phyloP scores from a whole-genome alignment of 2,888 invertebrate species.

The Bellardia bayeri region DNA sequence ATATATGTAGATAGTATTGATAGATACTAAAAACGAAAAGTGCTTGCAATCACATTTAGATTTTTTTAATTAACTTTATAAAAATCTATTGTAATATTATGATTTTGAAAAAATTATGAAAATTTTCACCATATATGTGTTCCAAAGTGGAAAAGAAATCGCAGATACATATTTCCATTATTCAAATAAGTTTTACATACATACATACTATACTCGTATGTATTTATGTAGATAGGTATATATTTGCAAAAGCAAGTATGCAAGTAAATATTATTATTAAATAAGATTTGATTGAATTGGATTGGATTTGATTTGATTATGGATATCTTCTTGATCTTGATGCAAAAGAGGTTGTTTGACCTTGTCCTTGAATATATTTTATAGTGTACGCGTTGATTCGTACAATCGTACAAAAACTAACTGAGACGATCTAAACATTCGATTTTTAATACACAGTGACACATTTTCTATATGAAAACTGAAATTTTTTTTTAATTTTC shows the following conservation, averaged over 20 bases:
- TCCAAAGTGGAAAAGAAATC: constrained; percentile 53
- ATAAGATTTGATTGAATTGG: not conserved
- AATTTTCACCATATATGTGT: constrained; percentile 66
- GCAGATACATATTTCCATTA: not conserved
- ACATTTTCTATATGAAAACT: too few relatives aligned
- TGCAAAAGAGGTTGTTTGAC: not conserved
- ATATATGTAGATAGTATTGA: not conserved
- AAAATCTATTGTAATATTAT: constrained; percentile 51
- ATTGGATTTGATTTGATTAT: not conserved
- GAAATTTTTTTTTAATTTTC: too few relatives aligned
- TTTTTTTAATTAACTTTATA: constrained; percentile 21
- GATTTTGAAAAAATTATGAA: constrained; percentile 43
- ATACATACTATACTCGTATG: too few relatives aligned
- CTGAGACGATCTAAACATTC: too few relatives aligned
- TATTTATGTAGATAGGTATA: not conserved
- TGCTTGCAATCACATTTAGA: constrained; percentile 41
- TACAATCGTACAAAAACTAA: too few relatives aligned
- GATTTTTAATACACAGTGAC: too few relatives aligned
- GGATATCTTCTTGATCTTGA: constrained; percentile 3
- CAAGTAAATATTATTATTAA: not conserved
- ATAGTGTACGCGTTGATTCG: too few relatives aligned
- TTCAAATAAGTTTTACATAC: not conserved
- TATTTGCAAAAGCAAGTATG: constrained; percentile 9
- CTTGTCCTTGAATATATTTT: constrained; percentile 8
- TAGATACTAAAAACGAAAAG: not conserved